These are phyloP conservation scores for Brachionus rotundiformis DNA, from an alignment of 1,140 invertebrate species.

Conservation along the genomic window DNA sequence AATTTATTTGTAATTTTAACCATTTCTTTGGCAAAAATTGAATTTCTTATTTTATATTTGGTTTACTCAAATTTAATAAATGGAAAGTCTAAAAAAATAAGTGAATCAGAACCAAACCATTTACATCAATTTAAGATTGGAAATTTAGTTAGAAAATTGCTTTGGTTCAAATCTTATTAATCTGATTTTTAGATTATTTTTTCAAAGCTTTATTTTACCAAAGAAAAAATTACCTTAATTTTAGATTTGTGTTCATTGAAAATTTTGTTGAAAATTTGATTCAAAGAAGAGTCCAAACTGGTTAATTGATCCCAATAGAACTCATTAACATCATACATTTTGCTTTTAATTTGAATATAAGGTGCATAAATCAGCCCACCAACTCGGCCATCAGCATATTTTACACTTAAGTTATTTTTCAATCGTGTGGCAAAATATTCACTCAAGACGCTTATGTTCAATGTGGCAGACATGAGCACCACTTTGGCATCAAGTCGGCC, in stretches of 20 bases:
- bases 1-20: no score
- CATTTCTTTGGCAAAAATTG: no score
- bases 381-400: background rate
- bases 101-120: no score
- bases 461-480: constrained; percentile 64
- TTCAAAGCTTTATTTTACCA: background rate
- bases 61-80: no score
- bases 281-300: background rate
- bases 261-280: background rate
- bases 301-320: constrained; percentile 49
- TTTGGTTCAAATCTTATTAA: no score
- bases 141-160: no score
- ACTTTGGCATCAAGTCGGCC: constrained; percentile 69
- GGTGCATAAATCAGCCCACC: constrained; percentile 57
- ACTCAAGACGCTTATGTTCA: constrained; percentile 60
- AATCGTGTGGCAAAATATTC: constrained; percentile 57
- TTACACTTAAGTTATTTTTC: constrained; percentile 21
- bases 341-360: constrained; percentile 60
- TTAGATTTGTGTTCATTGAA: background rate
- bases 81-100: no score
- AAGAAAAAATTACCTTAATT: background rate
- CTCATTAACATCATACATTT: constrained; percentile 57
- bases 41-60: no score
- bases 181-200: background rate
- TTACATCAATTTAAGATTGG: no score